Evolutionary conservation across 2,888 invertebrate genomes (phyloP).

Genomic region (Imbricaverruca yamaguchii): DNA sequence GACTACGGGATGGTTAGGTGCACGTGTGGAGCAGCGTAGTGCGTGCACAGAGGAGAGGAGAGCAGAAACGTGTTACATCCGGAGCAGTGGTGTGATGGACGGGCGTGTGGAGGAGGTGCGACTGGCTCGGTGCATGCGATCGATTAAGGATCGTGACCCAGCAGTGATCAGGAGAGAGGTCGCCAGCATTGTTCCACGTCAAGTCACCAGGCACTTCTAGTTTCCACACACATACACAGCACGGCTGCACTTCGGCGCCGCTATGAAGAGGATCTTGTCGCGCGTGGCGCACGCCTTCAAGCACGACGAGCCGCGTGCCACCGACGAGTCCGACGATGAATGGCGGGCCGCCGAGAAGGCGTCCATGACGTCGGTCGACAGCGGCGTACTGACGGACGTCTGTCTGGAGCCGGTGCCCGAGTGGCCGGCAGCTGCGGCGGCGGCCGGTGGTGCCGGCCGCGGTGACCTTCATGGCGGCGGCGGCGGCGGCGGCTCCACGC

Average conservation of each 20-base stretch:
- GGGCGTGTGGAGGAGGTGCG: too few species aligned
- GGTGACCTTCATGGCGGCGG: neutral
- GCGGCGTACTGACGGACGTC: constrained; percentile 1
- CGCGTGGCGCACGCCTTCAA: constrained; percentile 14
- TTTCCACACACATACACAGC: too few species aligned
- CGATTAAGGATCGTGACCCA: too few species aligned
- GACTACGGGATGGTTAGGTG: too few species aligned
- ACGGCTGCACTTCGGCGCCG: neutral
- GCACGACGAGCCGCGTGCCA: neutral
- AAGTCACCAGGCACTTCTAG: too few species aligned
- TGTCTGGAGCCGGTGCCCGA: neutral
- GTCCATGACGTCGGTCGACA: neutral
- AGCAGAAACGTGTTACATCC: too few species aligned
- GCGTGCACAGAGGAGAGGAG: too few species aligned
- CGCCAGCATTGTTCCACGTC: too few species aligned
- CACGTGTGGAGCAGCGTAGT: too few species aligned
- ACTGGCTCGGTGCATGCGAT: too few species aligned
- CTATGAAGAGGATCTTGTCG: neutral
- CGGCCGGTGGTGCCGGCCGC: neutral
- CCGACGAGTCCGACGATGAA: neutral
- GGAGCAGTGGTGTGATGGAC: too few species aligned
- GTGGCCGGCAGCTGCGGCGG: neutral
- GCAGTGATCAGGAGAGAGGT: too few species aligned
- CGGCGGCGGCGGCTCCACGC: neutral
- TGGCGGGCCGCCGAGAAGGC: neutral